Evolutionary conservation across 2,797 vertebrate genomes (phyloP).

Genomic region (Masticophis lateralis): DNA sequence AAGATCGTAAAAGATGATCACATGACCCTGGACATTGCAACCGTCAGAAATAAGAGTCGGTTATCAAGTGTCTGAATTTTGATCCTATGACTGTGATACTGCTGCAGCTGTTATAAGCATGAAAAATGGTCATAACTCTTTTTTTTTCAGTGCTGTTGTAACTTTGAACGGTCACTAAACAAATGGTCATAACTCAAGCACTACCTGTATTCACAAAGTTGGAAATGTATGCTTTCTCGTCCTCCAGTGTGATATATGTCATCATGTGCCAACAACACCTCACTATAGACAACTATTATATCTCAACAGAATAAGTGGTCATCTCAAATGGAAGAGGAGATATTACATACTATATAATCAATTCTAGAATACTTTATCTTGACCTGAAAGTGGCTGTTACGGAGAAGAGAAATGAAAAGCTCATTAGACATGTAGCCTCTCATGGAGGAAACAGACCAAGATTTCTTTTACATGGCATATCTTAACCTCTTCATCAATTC

Average conservation of each 20-base stretch:
- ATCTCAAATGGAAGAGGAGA: not conserved
- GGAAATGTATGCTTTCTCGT: not conserved
- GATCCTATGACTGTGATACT: not conserved
- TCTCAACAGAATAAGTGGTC: not conserved
- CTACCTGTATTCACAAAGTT: not conserved
- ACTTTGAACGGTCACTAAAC: not conserved
- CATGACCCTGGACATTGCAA: not conserved
- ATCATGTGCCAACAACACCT: not conserved
- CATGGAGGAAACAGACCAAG: not conserved
- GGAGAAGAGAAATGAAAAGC: not conserved
- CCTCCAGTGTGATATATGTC: not conserved
- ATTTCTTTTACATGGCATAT: not conserved
- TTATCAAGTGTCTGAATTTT: not conserved
- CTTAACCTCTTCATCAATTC: not conserved
- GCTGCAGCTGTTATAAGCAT: not conserved
- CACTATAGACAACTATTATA: not conserved
- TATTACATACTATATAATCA: not conserved
- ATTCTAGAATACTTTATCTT: not conserved
- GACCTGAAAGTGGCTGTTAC: not conserved
- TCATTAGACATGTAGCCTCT: not conserved
- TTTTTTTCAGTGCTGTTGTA: not conserved
- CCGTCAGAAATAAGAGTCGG: not conserved
- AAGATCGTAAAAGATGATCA: not conserved
- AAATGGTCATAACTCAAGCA: not conserved
- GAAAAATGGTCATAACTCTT: not conserved